Base-by-base conservation (phyloP, 1,140 invertebrate species). In the Drosophila pachea region DNA sequence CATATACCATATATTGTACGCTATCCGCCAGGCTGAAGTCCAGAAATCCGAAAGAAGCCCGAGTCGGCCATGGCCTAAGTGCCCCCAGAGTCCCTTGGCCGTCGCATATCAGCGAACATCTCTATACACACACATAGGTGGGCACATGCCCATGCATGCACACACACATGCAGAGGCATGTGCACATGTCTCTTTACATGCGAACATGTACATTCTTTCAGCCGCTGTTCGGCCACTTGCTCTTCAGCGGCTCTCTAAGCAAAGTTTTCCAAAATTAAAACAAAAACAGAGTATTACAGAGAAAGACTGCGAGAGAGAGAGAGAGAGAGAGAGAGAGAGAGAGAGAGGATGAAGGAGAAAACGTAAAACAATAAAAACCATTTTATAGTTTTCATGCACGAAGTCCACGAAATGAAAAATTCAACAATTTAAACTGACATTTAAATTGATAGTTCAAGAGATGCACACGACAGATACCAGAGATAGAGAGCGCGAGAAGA, bases 391-490 rank as follows among this genome's bases (percentile, higher is more conserved):
- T 86, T 86, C 74, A 86, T 86, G 81, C 81, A 86, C 81, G 81
- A 86, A 86, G 81, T 81, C 81, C 81, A 86, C 82, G 70, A 87
- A 87, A 82, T 87, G 83, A 86, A 87, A 87, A 87, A 87, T 84
- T 84, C 79, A 84, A 87, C 84, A 87, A 87, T 87, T 87, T 87
- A 87, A 87, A 87, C 84, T 87, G 84, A 87, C 84, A 87, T 87
- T 87, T 87, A 87, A 87, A 87, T 87, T 87, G 84, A 87, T 87
- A 84, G 84, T 87, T 87, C 84, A 87, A 87, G 84, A 87, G 84
- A 87, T 87, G 79, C 84, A 84, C 79, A 88, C 81, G 82, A 86
- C 81, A 86, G 81, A 86, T 84, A 81, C 69, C 74, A 64, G 60
- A 62, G 49, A 58, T 61, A 36, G 58, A 45, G 61, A 69, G 11